phyloP scores from a whole-genome alignment of 2,113 vertebrate genomes.

The Blennius ocellaris region DNA sequence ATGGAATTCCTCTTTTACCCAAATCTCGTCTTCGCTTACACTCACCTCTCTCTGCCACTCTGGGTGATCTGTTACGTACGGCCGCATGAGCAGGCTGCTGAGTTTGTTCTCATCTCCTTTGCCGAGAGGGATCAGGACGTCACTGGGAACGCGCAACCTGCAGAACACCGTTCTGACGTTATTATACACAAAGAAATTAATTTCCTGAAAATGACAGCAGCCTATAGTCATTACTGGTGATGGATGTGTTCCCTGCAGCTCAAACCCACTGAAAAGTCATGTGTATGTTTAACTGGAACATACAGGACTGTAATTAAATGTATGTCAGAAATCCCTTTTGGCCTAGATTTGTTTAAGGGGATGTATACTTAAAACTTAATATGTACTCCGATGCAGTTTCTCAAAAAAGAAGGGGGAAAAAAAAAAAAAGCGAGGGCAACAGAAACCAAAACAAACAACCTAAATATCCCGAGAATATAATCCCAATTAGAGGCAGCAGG shows the following conservation, averaged over 20 bases:
- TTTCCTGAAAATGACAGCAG: neutral
- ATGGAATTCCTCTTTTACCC: too few species aligned
- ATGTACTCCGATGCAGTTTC: conserved; percentile 49
- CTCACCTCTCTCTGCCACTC: conserved; percentile 91
- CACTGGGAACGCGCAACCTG: conserved; percentile 88
- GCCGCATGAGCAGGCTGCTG: conserved; percentile 87
- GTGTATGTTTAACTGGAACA: conserved; percentile 31
- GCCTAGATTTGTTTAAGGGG: conserved; percentile 59
- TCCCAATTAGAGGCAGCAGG: conserved; percentile 76
- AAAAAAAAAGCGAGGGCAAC: conserved; percentile 64
- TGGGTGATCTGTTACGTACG: conserved; percentile 88
- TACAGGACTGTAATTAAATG: conserved; percentile 62
- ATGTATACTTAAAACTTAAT: conserved; percentile 76
- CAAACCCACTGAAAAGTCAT: conserved; percentile 13
- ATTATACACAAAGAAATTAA: neutral
- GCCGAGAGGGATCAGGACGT: conserved; percentile 88
- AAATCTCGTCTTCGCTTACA: neutral
- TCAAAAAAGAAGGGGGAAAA: neutral
- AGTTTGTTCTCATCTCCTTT: conserved; percentile 90
- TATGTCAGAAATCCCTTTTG: conserved; percentile 56
- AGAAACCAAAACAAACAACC: conserved; percentile 80
- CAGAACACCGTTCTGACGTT: conserved; percentile 34
- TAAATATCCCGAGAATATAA: conserved; percentile 78
- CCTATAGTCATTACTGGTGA: neutral
- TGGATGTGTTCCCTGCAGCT: neutral